Conservation (phyloP, 2,113 vertebrate species). For the Ciconia maguari region DNA sequence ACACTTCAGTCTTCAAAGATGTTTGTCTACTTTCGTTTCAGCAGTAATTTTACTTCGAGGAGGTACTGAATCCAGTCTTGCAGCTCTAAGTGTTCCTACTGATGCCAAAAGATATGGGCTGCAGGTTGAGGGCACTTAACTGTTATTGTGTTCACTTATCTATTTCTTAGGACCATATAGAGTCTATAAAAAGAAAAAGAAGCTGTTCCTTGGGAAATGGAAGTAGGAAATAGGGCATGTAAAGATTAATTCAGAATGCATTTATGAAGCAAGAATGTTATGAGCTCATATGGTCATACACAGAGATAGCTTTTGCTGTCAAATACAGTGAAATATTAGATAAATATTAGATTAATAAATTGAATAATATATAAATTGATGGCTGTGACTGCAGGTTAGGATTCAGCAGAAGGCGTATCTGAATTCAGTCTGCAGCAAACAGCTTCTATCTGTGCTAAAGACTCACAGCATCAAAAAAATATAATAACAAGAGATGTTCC, state of each 20-base stretch:
- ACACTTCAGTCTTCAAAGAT: neutral
- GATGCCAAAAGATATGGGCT: neutral
- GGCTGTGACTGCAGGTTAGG: neutral
- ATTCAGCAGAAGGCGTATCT: neutral
- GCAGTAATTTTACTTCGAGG: neutral
- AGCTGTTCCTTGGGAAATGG: neutral
- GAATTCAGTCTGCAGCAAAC: neutral
- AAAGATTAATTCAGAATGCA: neutral
- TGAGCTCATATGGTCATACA: neutral
- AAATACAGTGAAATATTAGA: neutral
- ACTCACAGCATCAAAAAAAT: neutral
- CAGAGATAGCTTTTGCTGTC: neutral
- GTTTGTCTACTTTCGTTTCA: neutral
- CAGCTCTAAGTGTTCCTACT: neutral
- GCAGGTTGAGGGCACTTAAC: constrained; percentile 13
- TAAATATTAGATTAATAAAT: neutral
- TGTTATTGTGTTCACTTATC: constrained; percentile 1
- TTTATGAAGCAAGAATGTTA: neutral
- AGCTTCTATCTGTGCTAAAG: neutral
- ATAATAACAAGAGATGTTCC: neutral
- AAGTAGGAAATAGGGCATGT: neutral
- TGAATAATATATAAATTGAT: neutral
- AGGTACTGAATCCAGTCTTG: neutral
- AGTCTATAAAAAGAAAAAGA: constrained; percentile 5
- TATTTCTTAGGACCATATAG: neutral